Percentiles rank a stretch among this genome's conserved stretches.
Conservation (phyloP, 2,888 invertebrate species). For the Pharmacophagus antenor region DNA sequence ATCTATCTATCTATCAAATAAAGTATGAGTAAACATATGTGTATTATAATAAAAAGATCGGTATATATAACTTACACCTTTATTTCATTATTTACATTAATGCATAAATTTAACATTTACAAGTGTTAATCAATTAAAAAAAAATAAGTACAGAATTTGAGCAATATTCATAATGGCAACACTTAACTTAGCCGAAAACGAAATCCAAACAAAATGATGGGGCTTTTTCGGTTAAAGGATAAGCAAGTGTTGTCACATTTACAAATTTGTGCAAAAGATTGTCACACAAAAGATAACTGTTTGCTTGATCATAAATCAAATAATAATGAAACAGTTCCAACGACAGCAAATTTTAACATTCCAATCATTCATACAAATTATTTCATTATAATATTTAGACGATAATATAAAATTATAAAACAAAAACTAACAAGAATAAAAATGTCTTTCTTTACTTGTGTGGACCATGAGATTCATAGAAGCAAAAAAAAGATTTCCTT, state of each 20-base stretch:
- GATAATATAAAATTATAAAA: constrained; percentile 2
- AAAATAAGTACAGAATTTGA: constrained; percentile 54
- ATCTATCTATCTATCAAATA: too few relatives aligned
- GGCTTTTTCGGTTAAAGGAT: not conserved
- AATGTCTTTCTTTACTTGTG: constrained; percentile 17
- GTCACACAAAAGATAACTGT: constrained; percentile 10
- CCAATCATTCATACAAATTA: not conserved
- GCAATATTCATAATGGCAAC: constrained; percentile 44
- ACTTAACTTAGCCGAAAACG: constrained; percentile 19
- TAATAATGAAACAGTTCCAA: not conserved
- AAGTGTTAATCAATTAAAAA: constrained; percentile 58
- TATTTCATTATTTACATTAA: constrained; percentile 57
- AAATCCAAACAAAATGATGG: not conserved
- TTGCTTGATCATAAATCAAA: constrained; percentile 1
- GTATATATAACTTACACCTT: constrained; percentile 67
- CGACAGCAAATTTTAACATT: not conserved
- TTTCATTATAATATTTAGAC: not conserved
- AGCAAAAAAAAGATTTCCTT: constrained; percentile 1
- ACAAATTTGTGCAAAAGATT: constrained; percentile 25
- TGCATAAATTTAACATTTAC: constrained; percentile 43
- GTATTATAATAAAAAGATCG: constrained; percentile 39
- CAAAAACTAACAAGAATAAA: constrained; percentile 3
- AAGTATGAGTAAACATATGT: too few relatives aligned
- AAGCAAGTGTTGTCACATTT: constrained; percentile 19
- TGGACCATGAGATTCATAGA: constrained; percentile 19